These are phyloP conservation scores for Scolopax bukidnonensis DNA, from an alignment of 2,797 vertebrate genomes.

Conservation along the genomic window DNA sequence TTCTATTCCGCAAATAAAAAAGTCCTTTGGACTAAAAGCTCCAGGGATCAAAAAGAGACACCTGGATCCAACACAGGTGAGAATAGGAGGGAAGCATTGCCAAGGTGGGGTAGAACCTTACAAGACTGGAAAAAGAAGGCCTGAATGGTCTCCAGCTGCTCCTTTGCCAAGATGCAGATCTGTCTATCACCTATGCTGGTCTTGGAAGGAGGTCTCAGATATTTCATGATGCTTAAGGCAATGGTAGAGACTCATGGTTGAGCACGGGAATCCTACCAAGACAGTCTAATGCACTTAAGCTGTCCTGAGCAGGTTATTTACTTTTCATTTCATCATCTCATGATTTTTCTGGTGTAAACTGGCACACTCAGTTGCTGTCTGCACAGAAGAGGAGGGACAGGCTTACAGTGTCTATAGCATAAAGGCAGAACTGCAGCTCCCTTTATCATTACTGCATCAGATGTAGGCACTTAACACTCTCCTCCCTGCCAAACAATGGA, in stretches of 20 bases:
- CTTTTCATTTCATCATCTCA: not conserved
- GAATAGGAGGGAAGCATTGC: not conserved
- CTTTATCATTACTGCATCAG: not conserved
- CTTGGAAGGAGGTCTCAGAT: not conserved
- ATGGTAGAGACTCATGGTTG: not conserved
- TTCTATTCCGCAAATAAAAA: not conserved
- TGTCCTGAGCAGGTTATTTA: not conserved
- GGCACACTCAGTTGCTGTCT: not conserved
- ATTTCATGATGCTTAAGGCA: not conserved
- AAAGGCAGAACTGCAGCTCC: not conserved
- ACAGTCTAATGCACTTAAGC: not conserved
- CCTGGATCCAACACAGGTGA: fast-evolving
- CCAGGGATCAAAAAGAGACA: not conserved
- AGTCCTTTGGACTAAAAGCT: not conserved
- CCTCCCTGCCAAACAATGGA: not conserved
- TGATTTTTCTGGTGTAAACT: not conserved
- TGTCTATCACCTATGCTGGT: not conserved
- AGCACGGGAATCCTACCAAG: not conserved
- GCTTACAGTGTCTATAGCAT: not conserved
- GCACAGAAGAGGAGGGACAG: not conserved
- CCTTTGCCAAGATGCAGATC: not conserved
- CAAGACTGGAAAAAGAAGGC: not conserved
- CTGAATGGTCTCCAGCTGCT: not conserved
- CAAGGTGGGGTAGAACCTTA: fast-evolving
- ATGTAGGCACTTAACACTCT: not conserved